Base-by-base conservation (phyloP, 1,140 invertebrate species). In the Ceratitis capitata region DNA sequence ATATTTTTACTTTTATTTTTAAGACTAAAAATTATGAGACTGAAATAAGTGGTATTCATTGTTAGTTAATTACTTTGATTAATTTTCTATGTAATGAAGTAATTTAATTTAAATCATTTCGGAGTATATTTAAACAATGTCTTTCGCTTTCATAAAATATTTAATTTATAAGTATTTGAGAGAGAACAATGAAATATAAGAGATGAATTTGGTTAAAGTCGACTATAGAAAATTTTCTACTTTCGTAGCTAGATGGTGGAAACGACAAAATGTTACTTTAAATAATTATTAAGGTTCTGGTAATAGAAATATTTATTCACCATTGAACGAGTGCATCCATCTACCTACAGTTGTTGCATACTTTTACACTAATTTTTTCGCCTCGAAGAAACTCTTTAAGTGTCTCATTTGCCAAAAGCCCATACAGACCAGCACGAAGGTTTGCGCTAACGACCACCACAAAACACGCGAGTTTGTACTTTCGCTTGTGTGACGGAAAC, bases 351-450 rank as follows among this genome's bases (percentile, higher is more conserved):
- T 74, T 19, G 19, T 42, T 45, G n/a, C 12, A 19, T 14, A 26
- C 3, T 14, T 87, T 85, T 96, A 99, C 69, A 99, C 99, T 89
- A 99, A 93, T 95, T 99, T 99, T 92, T 99, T 99, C 19, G 99
- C 99, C 93, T 99, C 98, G 91, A 99, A 99, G 94, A 99, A 99
- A 88, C 97, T 97, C 94, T 99, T 99, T 53, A 99, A 94, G 95
- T 99, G 99, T 90, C 95, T 95, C 98, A 99, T 99, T 93, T 99
- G 99, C 98, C 98, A 99, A 64, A 98, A 96, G 26, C 99, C 99
- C 95, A 99, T 99, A 9, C 94, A 92, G 0, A 99, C 91, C 10
- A 99, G 94, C 82, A 99, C 96, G 26, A 95, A 93, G 6, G 98
- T 98, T 93, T 99, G 99, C 4, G 95, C 95, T 16, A 99, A 92